A percentile compares a stretch with the other conserved stretches of the same genome.
phyloP scores from a whole-genome alignment of 2,113 vertebrate genomes.

The Melanerpes formicivorus region DNA sequence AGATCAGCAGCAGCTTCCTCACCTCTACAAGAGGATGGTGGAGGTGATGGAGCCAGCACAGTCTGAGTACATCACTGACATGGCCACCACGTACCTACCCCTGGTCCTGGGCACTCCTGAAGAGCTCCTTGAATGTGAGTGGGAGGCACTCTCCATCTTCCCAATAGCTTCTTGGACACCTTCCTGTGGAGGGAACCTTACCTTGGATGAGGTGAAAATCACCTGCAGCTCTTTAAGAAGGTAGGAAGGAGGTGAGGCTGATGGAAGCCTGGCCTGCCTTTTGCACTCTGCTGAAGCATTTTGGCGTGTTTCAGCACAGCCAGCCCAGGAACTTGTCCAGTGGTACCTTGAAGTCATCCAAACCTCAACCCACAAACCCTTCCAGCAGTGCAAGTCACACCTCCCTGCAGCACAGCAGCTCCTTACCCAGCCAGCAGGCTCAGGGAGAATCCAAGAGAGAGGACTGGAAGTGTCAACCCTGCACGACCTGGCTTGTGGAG shows the following conservation, averaged over 20 bases:
- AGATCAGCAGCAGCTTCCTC: not conserved
- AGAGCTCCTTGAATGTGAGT: not conserved
- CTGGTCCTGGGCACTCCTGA: accelerated
- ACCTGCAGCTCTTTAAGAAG: not conserved
- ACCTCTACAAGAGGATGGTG: slow-evolving; percentile 57
- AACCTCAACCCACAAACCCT: not conserved
- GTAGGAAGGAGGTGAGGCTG: not conserved
- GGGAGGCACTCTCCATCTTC: not conserved
- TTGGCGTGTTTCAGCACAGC: not conserved
- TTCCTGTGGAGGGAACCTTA: slow-evolving; percentile 41
- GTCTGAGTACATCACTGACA: not conserved
- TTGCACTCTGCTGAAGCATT: not conserved
- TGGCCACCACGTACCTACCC: not conserved
- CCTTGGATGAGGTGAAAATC: slow-evolving; percentile 68
- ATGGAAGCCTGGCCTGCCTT: accelerated
- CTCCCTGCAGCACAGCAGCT: accelerated
- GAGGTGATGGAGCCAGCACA: not conserved
- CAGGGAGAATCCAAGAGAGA: not conserved
- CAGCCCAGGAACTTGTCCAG: accelerated
- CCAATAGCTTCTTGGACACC: not conserved
- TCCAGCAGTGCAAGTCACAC: too few species aligned
- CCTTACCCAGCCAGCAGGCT: accelerated
- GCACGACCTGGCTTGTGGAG: accelerated
- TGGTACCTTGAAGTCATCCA: not conserved
- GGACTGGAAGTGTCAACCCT: not conserved